These are phyloP conservation scores for Lepidurus arcticus DNA, from an alignment of 1,140 invertebrate genomes.

Conservation along the genomic window DNA sequence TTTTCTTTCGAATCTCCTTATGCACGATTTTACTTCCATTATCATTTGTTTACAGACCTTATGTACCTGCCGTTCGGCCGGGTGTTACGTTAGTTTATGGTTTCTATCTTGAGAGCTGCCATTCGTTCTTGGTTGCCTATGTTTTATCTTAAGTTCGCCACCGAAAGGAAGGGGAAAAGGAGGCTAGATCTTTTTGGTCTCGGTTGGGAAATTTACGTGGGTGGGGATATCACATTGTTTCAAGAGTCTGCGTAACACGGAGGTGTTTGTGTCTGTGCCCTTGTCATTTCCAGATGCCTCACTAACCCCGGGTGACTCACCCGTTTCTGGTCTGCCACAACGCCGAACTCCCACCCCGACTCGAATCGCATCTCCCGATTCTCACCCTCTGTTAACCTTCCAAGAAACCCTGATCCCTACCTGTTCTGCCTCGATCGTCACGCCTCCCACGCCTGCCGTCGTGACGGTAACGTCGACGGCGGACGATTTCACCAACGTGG, in stretches of 20 bases:
- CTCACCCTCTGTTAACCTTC: not conserved
- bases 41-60: not conserved
- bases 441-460: slow-evolving; percentile 25
- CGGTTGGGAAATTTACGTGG: not conserved
- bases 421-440: slow-evolving; percentile 23
- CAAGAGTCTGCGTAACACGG: not conserved
- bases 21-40: not conserved
- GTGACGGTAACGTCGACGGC: not conserved
- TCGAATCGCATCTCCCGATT: slow-evolving; percentile 24
- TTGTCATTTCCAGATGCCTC: slow-evolving; percentile 33
- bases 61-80: no score
- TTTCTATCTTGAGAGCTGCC: not conserved
- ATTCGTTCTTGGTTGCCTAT: slow-evolving; percentile 7
- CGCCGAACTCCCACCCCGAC: slow-evolving; percentile 26
- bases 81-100: not conserved
- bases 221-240: not conserved
- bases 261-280: slow-evolving; percentile 15
- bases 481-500: not conserved
- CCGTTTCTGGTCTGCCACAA: slow-evolving; percentile 23
- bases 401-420: slow-evolving; percentile 9
- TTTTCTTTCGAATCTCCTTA: not conserved
- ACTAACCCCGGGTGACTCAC: slow-evolving; percentile 33
- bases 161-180: not conserved
- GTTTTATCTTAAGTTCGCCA: not conserved
- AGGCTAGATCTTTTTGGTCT: not conserved